Evolutionary conservation across 2,797 vertebrate species (phyloP), one percentile per base, ranked within the genome.

Genomic region (Borostomias antarcticus): DNA sequence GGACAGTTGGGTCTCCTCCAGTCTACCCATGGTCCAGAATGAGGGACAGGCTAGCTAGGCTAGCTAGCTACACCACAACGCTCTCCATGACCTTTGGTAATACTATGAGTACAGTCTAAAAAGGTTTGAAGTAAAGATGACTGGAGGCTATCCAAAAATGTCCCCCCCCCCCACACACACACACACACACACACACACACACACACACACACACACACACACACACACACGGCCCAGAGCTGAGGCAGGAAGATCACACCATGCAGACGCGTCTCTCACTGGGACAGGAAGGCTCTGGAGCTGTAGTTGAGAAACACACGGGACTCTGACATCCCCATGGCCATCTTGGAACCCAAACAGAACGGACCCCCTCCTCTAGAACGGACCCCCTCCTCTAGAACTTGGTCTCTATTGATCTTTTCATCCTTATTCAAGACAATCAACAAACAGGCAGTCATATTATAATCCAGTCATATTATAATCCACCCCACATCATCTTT

Each of bases 191-290:
- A n/a, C n/a, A n/a, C n/a, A n/a, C n/a, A n/a, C n/a, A n/a, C n/a
- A n/a, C n/a, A n/a, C n/a, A n/a, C n/a, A n/a, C n/a, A n/a, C n/a
- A n/a, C n/a, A n/a, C n/a, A n/a, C n/a, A n/a, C n/a, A n/a, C n/a
- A n/a, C n/a, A n/a, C n/a, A n/a, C n/a, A n/a, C n/a, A n/a, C n/a
- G n/a, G n/a, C n/a, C n/a, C n/a, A n/a, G n/a, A 59, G 25, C n/a
- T 13, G 32, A 52, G 70, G 62, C 53, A 30, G 52, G 15, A 3
- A 8, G 1, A 47, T 71, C 76, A 73, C 72, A 62, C 45, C 82
- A 88, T 87, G 82, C 85, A 86, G 74, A 83, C 61, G 78, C 28
- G 68, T 57, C 73, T 85, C 86, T 91, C 88, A 90, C 88, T 86
- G 85, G 70, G 86, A 83, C 74, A 90, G 70, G 79, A 89, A 57